Conservation (phyloP, 2,797 vertebrate genomes). For the Loriculus beryllinus region DNA sequence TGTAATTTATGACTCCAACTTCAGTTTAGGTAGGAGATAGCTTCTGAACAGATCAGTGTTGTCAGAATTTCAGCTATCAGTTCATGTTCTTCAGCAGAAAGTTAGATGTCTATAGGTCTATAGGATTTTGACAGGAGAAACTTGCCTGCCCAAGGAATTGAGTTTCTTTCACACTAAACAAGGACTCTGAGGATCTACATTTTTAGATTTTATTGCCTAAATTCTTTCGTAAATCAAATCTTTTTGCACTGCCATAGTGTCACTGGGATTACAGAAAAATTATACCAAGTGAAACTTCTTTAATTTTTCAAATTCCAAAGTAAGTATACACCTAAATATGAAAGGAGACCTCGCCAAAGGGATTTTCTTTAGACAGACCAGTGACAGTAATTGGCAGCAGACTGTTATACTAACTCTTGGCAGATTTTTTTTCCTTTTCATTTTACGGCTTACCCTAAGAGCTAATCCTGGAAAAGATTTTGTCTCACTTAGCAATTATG, state of each 20-base stretch:
- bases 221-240: neutral
- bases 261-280: neutral
- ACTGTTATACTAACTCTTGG: neutral
- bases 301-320: neutral
- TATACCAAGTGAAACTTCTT: neutral
- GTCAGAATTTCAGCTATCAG: slow-evolving; percentile 22
- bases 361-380: neutral
- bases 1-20: neutral
- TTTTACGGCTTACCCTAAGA: neutral
- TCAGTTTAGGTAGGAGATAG: neutral
- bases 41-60: slow-evolving; percentile 5
- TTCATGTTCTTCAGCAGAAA: neutral
- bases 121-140: neutral
- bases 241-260: neutral
- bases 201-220: neutral
- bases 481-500: neutral
- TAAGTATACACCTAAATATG: neutral
- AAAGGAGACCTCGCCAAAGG: neutral
- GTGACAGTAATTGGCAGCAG: neutral
- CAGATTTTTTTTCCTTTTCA: neutral
- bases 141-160: neutral
- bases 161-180: neutral
- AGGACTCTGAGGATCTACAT: neutral
- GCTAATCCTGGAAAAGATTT: neutral
- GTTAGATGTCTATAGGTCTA: neutral